Evolutionary conservation across 2,113 vertebrate species (phyloP).

Genomic region (Istiophorus platypterus): DNA sequence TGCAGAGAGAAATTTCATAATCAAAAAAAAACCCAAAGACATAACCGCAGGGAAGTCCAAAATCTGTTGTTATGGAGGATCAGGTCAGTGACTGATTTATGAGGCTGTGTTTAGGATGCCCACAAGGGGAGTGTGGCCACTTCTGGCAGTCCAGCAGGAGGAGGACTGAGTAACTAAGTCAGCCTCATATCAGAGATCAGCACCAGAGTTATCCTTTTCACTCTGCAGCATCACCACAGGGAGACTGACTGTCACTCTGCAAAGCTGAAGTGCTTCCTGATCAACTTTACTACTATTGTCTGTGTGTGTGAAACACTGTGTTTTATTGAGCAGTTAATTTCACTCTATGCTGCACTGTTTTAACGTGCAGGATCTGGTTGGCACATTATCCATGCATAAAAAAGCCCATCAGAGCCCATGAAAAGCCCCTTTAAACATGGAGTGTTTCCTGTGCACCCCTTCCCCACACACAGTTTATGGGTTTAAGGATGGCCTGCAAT

Average conservation of each 20-base stretch:
- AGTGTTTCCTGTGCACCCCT: neutral
- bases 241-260: conserved; percentile 16
- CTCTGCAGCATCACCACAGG: neutral
- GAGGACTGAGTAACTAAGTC: conserved; percentile 1
- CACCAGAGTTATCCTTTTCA: conserved; percentile 8
- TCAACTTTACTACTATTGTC: conserved; percentile 26
- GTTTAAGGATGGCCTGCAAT: neutral
- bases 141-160: neutral
- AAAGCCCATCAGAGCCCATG: neutral
- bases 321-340: conserved; percentile 32
- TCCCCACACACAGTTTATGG: neutral
- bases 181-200: conserved; percentile 21
- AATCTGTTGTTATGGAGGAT: neutral
- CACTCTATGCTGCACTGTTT: neutral
- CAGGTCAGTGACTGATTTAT: conserved; percentile 9
- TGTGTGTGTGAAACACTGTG: neutral
- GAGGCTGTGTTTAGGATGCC: conserved; percentile 3
- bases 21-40: neutral
- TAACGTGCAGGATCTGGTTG: neutral
- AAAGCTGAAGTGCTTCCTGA: conserved; percentile 28
- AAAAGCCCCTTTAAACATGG: neutral
- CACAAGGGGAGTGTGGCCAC: neutral
- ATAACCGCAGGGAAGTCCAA: neutral
- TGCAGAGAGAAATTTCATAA: no score
- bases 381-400: neutral